Conservation (phyloP, 2,797 vertebrate species). For the Lacerta agilis region DNA sequence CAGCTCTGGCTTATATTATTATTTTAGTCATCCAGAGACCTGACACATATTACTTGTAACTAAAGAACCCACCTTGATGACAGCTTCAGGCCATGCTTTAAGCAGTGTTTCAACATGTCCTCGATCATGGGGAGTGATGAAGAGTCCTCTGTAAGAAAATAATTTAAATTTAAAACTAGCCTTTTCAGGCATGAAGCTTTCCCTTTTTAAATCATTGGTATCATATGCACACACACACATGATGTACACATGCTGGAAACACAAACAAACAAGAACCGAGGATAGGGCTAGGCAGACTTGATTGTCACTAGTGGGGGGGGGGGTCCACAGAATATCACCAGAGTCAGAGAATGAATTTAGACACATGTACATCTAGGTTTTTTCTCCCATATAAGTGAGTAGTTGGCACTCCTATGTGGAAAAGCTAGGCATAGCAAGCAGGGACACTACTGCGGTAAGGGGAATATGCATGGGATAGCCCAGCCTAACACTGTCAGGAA, state of each 20-base stretch:
- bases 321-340: background rate
- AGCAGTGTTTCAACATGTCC: conserved; percentile 91
- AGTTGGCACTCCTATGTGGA: background rate
- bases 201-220: background rate
- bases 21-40: background rate
- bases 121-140: conserved; percentile 93
- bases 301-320: background rate
- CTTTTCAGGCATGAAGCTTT: background rate
- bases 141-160: conserved; percentile 86
- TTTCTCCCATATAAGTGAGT: background rate
- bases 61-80: conserved; percentile 83
- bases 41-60: conserved; percentile 7
- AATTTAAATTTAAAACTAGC: background rate
- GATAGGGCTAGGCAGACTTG: background rate
- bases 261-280: background rate
- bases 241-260: background rate
- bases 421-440: background rate
- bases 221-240: background rate
- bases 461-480: no score
- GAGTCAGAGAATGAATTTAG: background rate
- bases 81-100: conserved; percentile 91
- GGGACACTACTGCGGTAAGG: background rate
- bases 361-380: no score
- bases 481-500: background rate
- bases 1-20: background rate